phyloP scores from a whole-genome alignment of 2,797 vertebrate genomes.

The Pogoniulus pusillus region DNA sequence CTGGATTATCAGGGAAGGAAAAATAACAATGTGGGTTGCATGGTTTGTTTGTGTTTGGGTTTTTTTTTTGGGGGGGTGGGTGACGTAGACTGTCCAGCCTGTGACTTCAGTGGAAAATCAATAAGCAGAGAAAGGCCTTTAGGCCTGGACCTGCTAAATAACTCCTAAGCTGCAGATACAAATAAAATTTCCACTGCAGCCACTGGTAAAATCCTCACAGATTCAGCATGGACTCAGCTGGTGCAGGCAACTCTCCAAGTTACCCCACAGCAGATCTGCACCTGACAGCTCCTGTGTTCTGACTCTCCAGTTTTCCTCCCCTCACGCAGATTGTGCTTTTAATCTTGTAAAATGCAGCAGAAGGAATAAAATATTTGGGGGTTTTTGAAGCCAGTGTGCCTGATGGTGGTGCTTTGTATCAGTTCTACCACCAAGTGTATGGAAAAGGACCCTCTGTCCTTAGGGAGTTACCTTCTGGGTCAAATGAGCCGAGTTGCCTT shows the following conservation, averaged over 20 bases:
- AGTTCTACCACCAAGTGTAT: neutral
- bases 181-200: neutral
- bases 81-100: neutral
- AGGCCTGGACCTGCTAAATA: neutral
- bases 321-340: neutral
- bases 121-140: neutral
- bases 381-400: neutral
- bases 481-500: neutral
- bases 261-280: accelerated
- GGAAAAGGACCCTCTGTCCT: neutral
- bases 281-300: neutral
- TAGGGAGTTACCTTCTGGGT: too few relatives aligned
- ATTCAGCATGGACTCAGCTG: neutral
- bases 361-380: neutral
- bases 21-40: neutral
- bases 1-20: neutral
- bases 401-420: neutral
- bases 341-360: neutral
- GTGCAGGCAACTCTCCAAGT: neutral
- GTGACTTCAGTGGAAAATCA: neutral
- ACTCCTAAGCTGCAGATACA: neutral
- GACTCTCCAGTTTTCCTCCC: neutral
- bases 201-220: neutral
- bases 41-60: too few relatives aligned
- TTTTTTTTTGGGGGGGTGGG: neutral